These are phyloP conservation scores for Bubo bubo DNA, from an alignment of 2,113 vertebrate genomes.

Conservation along the genomic window DNA sequence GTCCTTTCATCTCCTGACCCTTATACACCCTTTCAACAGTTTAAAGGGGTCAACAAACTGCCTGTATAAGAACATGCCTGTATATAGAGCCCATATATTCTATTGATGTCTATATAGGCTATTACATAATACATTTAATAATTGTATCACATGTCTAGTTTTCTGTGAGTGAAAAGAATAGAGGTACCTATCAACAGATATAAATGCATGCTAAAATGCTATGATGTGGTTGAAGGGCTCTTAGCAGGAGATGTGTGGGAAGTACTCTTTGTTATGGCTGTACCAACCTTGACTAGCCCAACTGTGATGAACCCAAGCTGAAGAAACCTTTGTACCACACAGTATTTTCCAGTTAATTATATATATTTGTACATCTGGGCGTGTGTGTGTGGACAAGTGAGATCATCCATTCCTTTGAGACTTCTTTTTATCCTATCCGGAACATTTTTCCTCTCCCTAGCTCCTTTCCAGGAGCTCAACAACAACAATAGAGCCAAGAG, in stretches of 20 bases:
- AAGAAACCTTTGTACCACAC: slow-evolving; percentile 46
- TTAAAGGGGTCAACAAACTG: neutral
- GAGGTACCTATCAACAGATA: slow-evolving; percentile 19
- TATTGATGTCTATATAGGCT: neutral
- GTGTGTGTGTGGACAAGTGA: slow-evolving; percentile 57
- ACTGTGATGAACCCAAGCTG: neutral
- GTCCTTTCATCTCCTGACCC: neutral
- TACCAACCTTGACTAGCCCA: slow-evolving; percentile 1
- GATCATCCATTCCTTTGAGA: slow-evolving; percentile 61
- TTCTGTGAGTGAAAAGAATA: neutral
- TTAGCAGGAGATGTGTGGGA: slow-evolving; percentile 40
- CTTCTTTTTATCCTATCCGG: slow-evolving; percentile 18
- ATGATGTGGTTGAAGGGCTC: slow-evolving; percentile 31
- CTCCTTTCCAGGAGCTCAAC: slow-evolving; percentile 15
- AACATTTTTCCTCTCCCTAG: slow-evolving; percentile 23
- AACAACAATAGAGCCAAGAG: slow-evolving; percentile 41
- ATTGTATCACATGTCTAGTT: neutral
- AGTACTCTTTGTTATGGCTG: slow-evolving; percentile 25
- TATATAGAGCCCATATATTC: neutral
- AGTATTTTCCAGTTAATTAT: slow-evolving; percentile 60
- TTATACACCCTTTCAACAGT: neutral
- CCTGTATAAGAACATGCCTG: neutral
- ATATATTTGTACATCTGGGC: slow-evolving; percentile 51
- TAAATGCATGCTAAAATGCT: slow-evolving; percentile 9
- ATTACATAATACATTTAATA: neutral